These are phyloP conservation scores for Parthenolecanium corni DNA, from an alignment of 2,888 invertebrate species.

Conservation along the genomic window DNA sequence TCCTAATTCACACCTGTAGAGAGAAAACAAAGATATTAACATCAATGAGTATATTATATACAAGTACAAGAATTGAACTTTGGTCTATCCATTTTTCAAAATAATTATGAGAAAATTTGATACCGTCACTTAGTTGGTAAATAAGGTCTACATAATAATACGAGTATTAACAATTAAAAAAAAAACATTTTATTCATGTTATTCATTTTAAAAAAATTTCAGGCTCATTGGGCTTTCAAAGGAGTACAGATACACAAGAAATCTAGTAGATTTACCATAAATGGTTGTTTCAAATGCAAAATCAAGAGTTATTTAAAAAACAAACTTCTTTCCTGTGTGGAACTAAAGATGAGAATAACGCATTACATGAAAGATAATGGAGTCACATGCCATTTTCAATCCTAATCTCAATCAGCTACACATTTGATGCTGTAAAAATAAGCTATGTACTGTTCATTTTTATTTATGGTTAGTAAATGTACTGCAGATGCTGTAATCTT, in stretches of 20 bases:
- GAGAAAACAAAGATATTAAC: too few relatives aligned
- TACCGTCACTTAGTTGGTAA: too few relatives aligned
- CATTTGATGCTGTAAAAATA: too few relatives aligned
- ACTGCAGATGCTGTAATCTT: too few relatives aligned
- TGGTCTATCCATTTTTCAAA: too few relatives aligned
- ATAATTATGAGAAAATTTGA: too few relatives aligned
- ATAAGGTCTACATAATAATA: too few relatives aligned
- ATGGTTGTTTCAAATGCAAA: background rate
- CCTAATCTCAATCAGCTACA: background rate
- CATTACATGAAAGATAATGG: background rate
- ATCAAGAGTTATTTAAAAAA: background rate
- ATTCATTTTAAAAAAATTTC: background rate
- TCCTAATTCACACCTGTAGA: too few relatives aligned
- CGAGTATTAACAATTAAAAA: background rate
- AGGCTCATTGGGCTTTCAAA: slow-evolving; percentile 6
- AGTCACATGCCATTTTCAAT: background rate
- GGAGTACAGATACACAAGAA: background rate
- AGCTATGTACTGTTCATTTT: too few relatives aligned
- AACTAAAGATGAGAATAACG: background rate
- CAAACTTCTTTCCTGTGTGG: background rate
- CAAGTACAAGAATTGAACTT: too few relatives aligned
- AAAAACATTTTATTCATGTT: background rate
- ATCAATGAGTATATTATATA: too few relatives aligned
- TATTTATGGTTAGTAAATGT: too few relatives aligned
- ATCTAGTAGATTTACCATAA: background rate